A percentile compares a stretch with the other conserved stretches of the same genome.
These are phyloP conservation scores for Drosophila lacteicornis DNA, from an alignment of 1,140 invertebrate species.

Conservation along the genomic window DNA sequence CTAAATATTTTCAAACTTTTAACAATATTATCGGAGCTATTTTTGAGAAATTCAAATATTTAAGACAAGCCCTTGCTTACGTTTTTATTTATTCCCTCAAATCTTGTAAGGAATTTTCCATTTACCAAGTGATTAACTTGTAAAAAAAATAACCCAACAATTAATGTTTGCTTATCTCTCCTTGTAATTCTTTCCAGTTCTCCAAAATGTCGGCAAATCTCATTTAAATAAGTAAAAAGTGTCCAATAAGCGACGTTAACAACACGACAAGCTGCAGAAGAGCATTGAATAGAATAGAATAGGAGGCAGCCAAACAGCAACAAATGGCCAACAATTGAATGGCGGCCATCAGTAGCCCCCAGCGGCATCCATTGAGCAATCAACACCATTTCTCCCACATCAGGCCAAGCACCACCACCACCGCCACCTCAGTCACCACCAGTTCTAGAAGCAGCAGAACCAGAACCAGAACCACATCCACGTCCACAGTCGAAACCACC, in stretches of 20 bases:
- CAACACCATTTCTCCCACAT: slow-evolving; percentile 79
- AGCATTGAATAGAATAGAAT: slow-evolving; percentile 17
- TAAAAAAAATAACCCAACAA: slow-evolving; percentile 11
- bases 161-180: slow-evolving; percentile 1
- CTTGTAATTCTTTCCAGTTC: slow-evolving; percentile 23
- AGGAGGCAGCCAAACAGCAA: slow-evolving; percentile 45
- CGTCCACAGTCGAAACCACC: slow-evolving; percentile 25
- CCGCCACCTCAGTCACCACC: slow-evolving; percentile 39
- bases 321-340: slow-evolving; percentile 87
- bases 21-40: too few relatives aligned
- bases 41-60: too few relatives aligned
- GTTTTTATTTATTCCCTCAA: too few relatives aligned
- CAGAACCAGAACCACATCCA: slow-evolving; percentile 20
- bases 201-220: slow-evolving; percentile 48
- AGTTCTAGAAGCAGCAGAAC: slow-evolving; percentile 24
- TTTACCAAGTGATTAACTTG: too few relatives aligned
- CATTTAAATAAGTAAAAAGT: slow-evolving; percentile 53
- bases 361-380: slow-evolving; percentile 88
- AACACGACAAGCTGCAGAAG: slow-evolving; percentile 9
- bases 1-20: not conserved
- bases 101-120: too few relatives aligned
- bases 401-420: slow-evolving; percentile 53
- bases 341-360: slow-evolving; percentile 92
- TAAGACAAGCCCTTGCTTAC: too few relatives aligned
- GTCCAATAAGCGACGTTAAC: slow-evolving; percentile 28